These are phyloP conservation scores for Oriolus oriolus DNA, from an alignment of 2,113 vertebrate species.

Conservation along the genomic window DNA sequence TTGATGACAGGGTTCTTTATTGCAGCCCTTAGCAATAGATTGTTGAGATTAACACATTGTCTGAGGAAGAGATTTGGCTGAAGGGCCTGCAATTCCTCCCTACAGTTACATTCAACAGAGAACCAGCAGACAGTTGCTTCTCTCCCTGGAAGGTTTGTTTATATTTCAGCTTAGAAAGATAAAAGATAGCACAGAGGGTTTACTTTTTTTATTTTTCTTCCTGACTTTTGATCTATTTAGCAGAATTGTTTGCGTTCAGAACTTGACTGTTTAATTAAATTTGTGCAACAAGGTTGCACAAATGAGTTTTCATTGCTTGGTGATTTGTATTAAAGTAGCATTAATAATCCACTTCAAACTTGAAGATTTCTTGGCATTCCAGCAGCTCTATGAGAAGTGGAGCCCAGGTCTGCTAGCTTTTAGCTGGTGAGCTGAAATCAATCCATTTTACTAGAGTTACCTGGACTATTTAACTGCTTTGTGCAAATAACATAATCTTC, in stretches of 20 bases:
- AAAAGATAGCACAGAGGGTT: neutral
- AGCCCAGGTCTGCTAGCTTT: neutral
- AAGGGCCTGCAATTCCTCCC: neutral
- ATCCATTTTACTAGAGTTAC: neutral
- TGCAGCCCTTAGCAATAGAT: neutral
- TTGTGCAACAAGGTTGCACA: neutral
- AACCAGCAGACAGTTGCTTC: neutral
- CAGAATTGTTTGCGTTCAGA: neutral
- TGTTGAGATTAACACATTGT: neutral
- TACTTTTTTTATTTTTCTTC: neutral
- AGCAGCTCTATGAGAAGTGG: neutral
- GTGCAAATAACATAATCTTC: neutral
- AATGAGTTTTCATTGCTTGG: neutral
- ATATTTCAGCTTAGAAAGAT: neutral
- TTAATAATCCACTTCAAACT: neutral
- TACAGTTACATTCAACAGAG: neutral
- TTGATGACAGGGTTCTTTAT: neutral
- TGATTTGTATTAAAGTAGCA: neutral
- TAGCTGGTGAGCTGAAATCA: neutral
- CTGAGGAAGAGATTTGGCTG: neutral
- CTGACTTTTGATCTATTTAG: neutral
- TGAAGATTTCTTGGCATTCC: neutral
- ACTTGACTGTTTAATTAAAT: neutral
- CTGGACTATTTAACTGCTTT: neutral
- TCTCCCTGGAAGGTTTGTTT: neutral